Evolutionary conservation across 2,888 invertebrate genomes (phyloP).

Genomic region (Nemotelus nigrinus): DNA sequence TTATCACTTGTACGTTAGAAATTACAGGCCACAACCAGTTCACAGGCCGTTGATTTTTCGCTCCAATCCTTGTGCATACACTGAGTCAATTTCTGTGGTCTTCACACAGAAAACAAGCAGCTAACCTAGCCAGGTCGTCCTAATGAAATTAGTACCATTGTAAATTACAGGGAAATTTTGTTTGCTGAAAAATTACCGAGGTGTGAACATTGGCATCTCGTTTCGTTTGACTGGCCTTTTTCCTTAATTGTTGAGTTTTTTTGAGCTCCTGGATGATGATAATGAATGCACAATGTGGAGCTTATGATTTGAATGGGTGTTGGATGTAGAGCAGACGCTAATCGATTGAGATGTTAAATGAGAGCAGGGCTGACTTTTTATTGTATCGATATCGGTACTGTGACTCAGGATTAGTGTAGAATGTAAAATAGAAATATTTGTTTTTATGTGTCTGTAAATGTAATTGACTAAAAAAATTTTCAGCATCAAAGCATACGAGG

Average conservation of each 20-base stretch:
- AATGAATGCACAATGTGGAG: background rate
- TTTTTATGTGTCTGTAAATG: too few relatives aligned
- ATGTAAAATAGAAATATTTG: too few relatives aligned
- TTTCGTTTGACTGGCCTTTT: conserved; percentile 25
- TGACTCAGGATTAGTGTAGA: too few relatives aligned
- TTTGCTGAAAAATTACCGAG: conserved; percentile 37
- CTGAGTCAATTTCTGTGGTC: too few relatives aligned
- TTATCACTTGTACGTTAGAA: conserved; percentile 5
- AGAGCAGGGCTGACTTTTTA: background rate
- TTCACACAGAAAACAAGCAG: too few relatives aligned
- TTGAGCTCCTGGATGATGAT: background rate
- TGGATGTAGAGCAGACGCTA: conserved; percentile 23
- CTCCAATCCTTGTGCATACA: background rate
- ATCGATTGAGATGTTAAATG: conserved; percentile 33
- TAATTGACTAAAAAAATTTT: too few relatives aligned
- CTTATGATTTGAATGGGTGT: background rate
- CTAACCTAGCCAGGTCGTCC: background rate
- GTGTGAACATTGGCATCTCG: conserved; percentile 21
- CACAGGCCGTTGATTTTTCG: background rate
- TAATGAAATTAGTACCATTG: conserved; percentile 28
- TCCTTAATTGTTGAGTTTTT: conserved; percentile 4
- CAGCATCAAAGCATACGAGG: too few relatives aligned
- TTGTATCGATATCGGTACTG: too few relatives aligned
- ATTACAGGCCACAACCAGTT: conserved; percentile 9
- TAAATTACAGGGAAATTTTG: conserved; percentile 39